These are phyloP conservation scores for Cebus imitator DNA, from an alignment of 2,113 vertebrate species.

Conservation along the genomic window DNA sequence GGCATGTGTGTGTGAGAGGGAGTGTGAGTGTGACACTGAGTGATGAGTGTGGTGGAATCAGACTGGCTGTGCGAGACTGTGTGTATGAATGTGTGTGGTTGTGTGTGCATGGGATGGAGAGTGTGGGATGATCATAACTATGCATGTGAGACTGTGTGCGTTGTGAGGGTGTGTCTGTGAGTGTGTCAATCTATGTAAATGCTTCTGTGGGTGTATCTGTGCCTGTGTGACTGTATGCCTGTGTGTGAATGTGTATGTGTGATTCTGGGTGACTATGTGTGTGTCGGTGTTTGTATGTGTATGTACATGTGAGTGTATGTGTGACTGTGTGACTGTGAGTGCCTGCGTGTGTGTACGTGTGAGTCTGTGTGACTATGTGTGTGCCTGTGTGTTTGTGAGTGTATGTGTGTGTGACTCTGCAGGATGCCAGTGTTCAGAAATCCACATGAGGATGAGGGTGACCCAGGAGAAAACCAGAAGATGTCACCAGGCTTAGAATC, in stretches of 20 bases:
- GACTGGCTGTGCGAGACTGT: no score
- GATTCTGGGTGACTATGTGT: neutral
- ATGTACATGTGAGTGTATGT: neutral
- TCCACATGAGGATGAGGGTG: neutral
- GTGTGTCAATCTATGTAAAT: neutral
- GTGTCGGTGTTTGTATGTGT: no score
- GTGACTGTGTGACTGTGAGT: neutral
- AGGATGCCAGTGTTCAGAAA: rapidly evolving
- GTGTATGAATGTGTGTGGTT: neutral
- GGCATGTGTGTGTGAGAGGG: neutral
- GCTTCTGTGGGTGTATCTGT: neutral
- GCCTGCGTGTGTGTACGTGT: neutral
- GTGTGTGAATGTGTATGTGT: neutral
- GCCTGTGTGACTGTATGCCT: neutral
- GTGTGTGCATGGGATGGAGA: neutral
- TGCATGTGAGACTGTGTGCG: neutral
- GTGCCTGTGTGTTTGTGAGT: neutral
- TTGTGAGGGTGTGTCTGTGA: neutral
- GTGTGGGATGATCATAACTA: neutral
- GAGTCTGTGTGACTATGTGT: neutral
- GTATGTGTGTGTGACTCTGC: neutral
- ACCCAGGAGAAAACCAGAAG: neutral
- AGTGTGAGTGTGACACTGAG: neutral
- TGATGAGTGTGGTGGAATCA: neutral
- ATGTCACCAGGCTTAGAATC: neutral